A percentile compares a stretch with the other conserved stretches of the same genome.
Conservation (phyloP, 2,888 invertebrate species). For the Mystacides longicornis region DNA sequence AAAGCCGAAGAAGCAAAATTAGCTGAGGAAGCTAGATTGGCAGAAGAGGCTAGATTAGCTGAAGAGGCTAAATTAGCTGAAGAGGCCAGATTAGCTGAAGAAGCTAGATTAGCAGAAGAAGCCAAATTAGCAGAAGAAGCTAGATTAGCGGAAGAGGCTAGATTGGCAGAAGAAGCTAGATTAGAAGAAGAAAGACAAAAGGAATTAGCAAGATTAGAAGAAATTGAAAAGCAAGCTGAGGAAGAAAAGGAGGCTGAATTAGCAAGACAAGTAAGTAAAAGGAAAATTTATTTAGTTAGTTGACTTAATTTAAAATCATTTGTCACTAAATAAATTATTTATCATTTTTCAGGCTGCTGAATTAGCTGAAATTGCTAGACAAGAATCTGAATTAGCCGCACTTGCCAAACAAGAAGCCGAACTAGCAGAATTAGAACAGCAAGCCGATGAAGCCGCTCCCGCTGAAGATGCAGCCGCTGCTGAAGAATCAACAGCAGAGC, state of each 20-base stretch:
- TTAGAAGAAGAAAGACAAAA: constrained; percentile 43
- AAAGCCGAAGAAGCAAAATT: constrained; percentile 38
- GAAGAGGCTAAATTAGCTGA: constrained; percentile 40
- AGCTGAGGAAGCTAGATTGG: constrained; percentile 41
- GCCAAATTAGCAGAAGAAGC: constrained; percentile 45
- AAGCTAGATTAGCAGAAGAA: constrained; percentile 36
- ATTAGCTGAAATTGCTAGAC: constrained; percentile 56
- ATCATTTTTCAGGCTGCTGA: constrained; percentile 52
- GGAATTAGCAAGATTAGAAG: constrained; percentile 46
- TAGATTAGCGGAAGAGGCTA: constrained; percentile 41
- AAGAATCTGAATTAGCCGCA: constrained; percentile 52
- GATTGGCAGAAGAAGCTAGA: constrained; percentile 37
- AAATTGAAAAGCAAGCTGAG: constrained; percentile 54
- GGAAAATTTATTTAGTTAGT: no score
- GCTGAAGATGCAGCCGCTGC: constrained; percentile 26
- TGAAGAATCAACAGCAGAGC: constrained; percentile 31
- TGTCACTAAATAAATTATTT: not conserved
- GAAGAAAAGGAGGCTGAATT: constrained; percentile 60
- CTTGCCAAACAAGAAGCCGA: constrained; percentile 53
- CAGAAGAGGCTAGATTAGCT: constrained; percentile 42
- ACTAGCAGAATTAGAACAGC: constrained; percentile 30
- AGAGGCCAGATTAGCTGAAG: constrained; percentile 39
- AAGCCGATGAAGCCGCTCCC: constrained; percentile 32
- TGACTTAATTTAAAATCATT: no score
- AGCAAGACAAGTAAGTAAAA: constrained; percentile 61